Evolutionary conservation across 2,797 vertebrate species (phyloP).

Genomic region (Tolypeutes matacus): DNA sequence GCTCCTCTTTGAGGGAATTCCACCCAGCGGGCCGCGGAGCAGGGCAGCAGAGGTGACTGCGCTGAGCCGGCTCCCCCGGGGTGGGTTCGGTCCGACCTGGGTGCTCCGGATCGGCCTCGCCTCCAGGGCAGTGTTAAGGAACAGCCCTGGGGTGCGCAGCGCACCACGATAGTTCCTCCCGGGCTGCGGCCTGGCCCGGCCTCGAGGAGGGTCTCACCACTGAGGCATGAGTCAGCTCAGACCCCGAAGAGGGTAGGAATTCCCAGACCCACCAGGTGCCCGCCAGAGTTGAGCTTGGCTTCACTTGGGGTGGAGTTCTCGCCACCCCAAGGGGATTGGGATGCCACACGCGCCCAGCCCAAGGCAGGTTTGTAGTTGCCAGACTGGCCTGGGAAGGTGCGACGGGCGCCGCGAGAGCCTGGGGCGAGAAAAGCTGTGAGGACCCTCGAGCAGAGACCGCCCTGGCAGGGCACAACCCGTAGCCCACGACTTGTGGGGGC

Average conservation of each 20-base stretch:
- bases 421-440: not conserved
- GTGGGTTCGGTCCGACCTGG: accelerated
- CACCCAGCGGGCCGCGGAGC: accelerated
- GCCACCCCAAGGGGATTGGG: no score
- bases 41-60: no score
- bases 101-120: not conserved
- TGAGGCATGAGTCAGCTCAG: not conserved
- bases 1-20: not conserved
- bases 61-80: accelerated
- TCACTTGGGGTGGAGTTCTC: not conserved
- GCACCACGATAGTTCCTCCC: accelerated
- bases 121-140: not conserved
- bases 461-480: not conserved
- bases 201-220: not conserved
- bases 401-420: not conserved
- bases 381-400: not conserved
- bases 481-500: not conserved
- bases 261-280: not conserved
- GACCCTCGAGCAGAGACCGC: not conserved
- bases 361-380: no score
- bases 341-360: not conserved
- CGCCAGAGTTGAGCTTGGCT: not conserved
- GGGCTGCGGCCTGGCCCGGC: not conserved
- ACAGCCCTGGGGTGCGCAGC: not conserved
- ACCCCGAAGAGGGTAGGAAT: not conserved